Base-by-base conservation (phyloP, 2,797 vertebrate genomes). In the Muscicapa striata region DNA sequence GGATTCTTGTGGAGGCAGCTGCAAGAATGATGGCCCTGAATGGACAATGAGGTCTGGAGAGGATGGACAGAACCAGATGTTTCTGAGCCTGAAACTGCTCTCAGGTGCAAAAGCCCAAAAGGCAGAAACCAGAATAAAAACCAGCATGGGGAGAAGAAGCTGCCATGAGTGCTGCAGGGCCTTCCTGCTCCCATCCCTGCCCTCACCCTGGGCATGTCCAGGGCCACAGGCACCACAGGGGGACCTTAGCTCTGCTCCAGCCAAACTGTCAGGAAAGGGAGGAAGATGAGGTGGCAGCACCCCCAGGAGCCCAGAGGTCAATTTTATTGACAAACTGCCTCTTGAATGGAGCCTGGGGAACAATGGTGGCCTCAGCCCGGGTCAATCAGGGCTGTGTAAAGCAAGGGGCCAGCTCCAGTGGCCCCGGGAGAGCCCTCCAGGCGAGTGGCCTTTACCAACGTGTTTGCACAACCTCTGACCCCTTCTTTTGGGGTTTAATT, bases 391-490 rank as follows among this genome's bases (percentile, higher is more conserved):
- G 8, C 88, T 78, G 57, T 93, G 95, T 92, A 77, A 93, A 84
- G 79, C n/a, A 14, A 94, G 96, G 87, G 89, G 95, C 95, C 67
- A 5, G 81, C 90, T 76, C 57, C 91, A 59, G 93, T 19, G 29
- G 91, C 70, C 72, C 58, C 61, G 4, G 89, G 62, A 58, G 64
- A 92, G 80, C 91, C 88, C 96, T 93, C 67, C 82, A 93, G 96
- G 94, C 87, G 11, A 95, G 93, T 92, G 95, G 94, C 96, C 97
- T 94, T 91, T 94, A 74, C 91, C 54, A 36, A 43, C 9, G 2
- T 96, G 96, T 97, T 97, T 97, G 95, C 66, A 34, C 95, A 97
- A 97, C 95, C 96, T 69, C 84, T 96, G 95, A 95, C 93, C 94
- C 61, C 40, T 91, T 59, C 89, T 95, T 94, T 96, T 7, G 94